Conservation (phyloP, 2,888 invertebrate genomes). For the Stomorhina lunata region DNA sequence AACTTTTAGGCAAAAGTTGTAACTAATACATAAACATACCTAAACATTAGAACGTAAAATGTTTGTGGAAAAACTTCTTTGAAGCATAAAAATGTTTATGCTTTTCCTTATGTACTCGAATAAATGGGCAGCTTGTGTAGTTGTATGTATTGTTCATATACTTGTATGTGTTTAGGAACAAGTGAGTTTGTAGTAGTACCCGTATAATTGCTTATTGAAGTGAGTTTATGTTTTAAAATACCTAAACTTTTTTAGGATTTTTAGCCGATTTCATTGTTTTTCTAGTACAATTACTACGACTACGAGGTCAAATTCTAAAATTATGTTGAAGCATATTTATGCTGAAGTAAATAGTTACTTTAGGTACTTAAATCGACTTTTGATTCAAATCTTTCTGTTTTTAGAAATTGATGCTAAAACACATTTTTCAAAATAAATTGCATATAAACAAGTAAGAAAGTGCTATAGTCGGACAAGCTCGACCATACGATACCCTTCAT, state of each 20-base stretch:
- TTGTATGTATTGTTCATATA: no score
- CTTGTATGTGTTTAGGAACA: conserved; percentile 18
- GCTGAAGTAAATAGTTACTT: no score
- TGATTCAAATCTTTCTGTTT: no score
- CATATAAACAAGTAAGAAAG: no score
- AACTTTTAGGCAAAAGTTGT: background rate
- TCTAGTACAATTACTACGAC: background rate
- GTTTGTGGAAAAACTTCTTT: conserved; percentile 31
- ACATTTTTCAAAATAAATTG: no score
- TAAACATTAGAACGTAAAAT: background rate
- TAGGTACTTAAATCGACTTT: no score
- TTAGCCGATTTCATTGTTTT: background rate
- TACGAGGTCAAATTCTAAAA: background rate
- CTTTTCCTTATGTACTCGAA: no score
- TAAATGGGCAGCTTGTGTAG: no score
- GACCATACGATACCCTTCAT: no score
- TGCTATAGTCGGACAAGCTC: no score
- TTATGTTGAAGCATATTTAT: background rate
- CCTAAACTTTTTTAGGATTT: conserved; percentile 4
- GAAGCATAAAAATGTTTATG: conserved; percentile 23
- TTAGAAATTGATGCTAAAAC: no score
- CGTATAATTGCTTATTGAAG: conserved; percentile 14
- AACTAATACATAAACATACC: background rate
- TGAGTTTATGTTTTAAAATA: conserved; percentile 1
- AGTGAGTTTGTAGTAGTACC: background rate